Percentiles rank a stretch among this genome's conserved stretches.
phyloP scores from a whole-genome alignment of 2,113 vertebrate genomes.

The Tursiops truncatus region DNA sequence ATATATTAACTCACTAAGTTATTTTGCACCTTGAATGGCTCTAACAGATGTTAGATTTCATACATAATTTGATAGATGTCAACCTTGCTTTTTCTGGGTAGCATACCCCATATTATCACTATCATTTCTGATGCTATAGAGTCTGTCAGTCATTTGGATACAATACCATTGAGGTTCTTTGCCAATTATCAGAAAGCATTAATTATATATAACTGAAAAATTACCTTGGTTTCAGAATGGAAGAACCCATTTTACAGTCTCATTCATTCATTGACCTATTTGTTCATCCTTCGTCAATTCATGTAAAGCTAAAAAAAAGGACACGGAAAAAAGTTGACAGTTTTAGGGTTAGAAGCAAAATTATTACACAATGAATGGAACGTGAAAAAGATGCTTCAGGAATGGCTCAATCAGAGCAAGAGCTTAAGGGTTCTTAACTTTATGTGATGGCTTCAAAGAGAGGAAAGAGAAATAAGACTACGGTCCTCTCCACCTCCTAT shows the following conservation, averaged over 20 bases:
- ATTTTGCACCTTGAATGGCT: neutral
- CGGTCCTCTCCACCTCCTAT: neutral
- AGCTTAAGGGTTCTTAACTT: neutral
- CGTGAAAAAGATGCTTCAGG: neutral
- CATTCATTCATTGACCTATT: neutral
- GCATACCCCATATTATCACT: neutral
- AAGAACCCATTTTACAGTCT: neutral
- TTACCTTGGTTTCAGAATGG: neutral
- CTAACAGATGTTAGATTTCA: neutral
- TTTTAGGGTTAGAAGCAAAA: neutral
- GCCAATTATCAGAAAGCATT: neutral
- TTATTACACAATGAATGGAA: neutral
- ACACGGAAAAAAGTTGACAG: neutral
- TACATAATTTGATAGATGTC: neutral
- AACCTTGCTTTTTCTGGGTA: neutral
- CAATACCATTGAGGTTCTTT: neutral
- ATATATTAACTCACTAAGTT: neutral
- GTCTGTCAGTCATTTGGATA: neutral
- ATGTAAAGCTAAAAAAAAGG: neutral
- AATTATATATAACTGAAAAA: neutral
- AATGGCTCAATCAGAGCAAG: neutral
- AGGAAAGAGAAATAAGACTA: neutral
- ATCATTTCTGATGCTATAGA: neutral
- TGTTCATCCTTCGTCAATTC: neutral
- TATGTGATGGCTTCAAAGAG: neutral